Percentiles rank a stretch among this genome's conserved stretches.
Conservation (phyloP, 2,888 invertebrate species). For the Ypsolopha sequella region DNA sequence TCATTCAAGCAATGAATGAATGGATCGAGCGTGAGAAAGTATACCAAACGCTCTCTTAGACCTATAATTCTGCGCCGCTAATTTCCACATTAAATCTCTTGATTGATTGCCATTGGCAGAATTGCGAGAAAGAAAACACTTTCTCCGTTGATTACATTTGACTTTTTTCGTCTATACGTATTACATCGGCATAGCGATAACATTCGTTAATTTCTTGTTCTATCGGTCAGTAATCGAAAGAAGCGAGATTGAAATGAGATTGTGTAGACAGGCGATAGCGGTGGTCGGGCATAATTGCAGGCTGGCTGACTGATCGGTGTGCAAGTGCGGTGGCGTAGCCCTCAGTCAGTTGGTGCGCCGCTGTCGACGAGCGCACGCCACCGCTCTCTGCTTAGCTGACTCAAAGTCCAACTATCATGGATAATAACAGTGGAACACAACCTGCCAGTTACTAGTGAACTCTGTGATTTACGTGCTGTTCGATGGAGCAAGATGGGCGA, state of each 20-base stretch:
- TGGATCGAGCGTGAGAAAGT: not conserved
- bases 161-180: slow-evolving; percentile 33
- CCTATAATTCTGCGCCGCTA: slow-evolving; percentile 8
- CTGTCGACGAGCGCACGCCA: slow-evolving; percentile 38
- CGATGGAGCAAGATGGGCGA: slow-evolving; percentile 48
- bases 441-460: not conserved
- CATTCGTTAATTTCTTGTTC: slow-evolving; percentile 47
- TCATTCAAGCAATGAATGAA: not conserved
- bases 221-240: slow-evolving; percentile 46
- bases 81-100: slow-evolving; percentile 27
- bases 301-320: not conserved
- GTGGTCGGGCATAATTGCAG: not conserved
- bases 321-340: slow-evolving; percentile 12
- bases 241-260: slow-evolving; percentile 57
- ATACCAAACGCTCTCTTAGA: not conserved
- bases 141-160: slow-evolving; percentile 36
- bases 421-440: not conserved
- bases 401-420: not conserved
- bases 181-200: slow-evolving; percentile 29
- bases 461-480: not conserved
- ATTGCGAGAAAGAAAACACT: slow-evolving; percentile 20
- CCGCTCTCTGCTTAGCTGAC: not conserved
- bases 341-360: slow-evolving; percentile 31
- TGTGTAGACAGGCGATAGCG: slow-evolving; percentile 30
- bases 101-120: slow-evolving; percentile 33